These are phyloP conservation scores for Allygus modestus DNA, from an alignment of 2,888 invertebrate genomes.

Conservation along the genomic window DNA sequence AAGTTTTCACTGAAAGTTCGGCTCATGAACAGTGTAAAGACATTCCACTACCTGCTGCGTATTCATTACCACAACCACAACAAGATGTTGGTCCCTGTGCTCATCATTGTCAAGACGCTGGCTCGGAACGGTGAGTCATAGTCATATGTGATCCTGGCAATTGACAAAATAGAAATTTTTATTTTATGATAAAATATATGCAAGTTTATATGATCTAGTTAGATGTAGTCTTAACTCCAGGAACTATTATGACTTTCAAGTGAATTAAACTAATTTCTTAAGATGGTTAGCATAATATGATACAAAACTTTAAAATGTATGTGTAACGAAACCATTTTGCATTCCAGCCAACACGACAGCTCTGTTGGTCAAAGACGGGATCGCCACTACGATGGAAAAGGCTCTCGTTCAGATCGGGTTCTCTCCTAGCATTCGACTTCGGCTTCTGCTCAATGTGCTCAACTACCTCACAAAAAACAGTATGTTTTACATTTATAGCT, in stretches of 20 bases:
- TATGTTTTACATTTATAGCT: conserved; percentile 72
- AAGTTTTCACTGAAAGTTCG: conserved; percentile 83
- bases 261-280: too few species aligned
- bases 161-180: not conserved
- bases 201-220: too few species aligned
- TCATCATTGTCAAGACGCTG: conserved; percentile 80
- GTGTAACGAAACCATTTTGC: too few species aligned
- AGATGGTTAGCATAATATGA: too few species aligned
- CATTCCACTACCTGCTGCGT: conserved; percentile 80
- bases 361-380: conserved; percentile 79
- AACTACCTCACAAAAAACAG: conserved; percentile 84
- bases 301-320: too few species aligned
- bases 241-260: too few species aligned
- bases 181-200: too few species aligned
- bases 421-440: conserved; percentile 80
- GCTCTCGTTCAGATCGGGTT: conserved; percentile 79
- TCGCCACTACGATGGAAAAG: conserved; percentile 79
- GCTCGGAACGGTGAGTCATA: conserved; percentile 79
- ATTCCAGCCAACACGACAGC: conserved; percentile 73
- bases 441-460: conserved; percentile 82
- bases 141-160: too few species aligned
- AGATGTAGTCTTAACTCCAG: too few species aligned
- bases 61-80: conserved; percentile 78
- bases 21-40: conserved; percentile 79
- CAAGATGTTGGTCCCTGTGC: conserved; percentile 78